Evolutionary conservation across 1,140 invertebrate species (phyloP).

Genomic region (Drosophila ananassae): DNA sequence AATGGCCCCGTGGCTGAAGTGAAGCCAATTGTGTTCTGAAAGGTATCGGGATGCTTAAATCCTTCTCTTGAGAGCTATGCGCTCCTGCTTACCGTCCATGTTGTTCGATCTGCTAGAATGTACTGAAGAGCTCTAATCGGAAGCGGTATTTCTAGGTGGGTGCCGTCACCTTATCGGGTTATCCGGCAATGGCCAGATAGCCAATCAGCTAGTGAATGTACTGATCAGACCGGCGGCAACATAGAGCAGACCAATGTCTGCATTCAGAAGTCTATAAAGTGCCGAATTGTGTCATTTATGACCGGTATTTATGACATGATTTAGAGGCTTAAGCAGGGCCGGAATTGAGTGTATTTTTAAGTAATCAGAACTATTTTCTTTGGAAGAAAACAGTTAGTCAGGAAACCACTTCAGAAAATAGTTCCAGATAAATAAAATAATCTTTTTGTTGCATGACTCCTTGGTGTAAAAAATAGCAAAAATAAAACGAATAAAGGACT

Average conservation of each 20-base stretch:
- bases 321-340: constrained; percentile 17
- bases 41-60: neutral
- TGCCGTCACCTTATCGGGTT: constrained; percentile 24
- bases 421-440: neutral
- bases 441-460: neutral
- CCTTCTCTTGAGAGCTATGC: neutral
- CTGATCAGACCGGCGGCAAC: constrained; percentile 1
- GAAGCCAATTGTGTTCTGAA: constrained; percentile 63
- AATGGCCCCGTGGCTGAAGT: constrained; percentile 61
- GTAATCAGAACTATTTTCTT: neutral
- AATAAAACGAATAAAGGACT: no score
- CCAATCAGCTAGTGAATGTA: constrained; percentile 35
- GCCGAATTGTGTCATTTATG: constrained; percentile 35
- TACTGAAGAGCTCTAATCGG: constrained; percentile 28
- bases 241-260: constrained; percentile 10
- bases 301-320: constrained; percentile 41
- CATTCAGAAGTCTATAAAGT: constrained; percentile 25
- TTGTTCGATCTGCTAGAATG: constrained; percentile 23
- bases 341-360: neutral
- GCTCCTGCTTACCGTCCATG: constrained; percentile 62
- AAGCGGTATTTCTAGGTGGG: constrained; percentile 9
- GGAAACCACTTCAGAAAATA: neutral
- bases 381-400: neutral
- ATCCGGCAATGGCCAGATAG: constrained; percentile 28
- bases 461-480: neutral